Percentiles rank a stretch among this genome's conserved stretches.
Conservation (phyloP, 2,888 invertebrate genomes). For the Tipula lateralis region DNA sequence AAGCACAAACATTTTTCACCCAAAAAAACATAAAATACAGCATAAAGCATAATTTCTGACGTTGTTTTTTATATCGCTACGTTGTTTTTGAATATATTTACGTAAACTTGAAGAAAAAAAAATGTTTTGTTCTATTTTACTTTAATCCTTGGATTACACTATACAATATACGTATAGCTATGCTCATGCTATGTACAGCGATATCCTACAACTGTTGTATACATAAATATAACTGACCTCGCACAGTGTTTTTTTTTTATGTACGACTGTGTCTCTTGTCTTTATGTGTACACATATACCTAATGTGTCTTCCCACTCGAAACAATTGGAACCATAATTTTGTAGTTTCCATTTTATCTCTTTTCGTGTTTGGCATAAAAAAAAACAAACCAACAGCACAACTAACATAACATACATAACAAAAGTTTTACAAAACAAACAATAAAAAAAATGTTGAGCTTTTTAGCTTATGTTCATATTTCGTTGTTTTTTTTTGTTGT, state of each 20-base stretch:
- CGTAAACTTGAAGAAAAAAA: neutral
- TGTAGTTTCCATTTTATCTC: neutral
- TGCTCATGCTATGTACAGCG: neutral
- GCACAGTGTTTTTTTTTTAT: neutral
- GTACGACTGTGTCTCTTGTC: neutral
- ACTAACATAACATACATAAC: neutral
- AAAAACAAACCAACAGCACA: neutral
- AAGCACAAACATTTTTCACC: neutral
- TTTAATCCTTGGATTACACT: neutral
- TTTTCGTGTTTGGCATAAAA: neutral
- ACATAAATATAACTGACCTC: neutral
- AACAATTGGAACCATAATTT: neutral
- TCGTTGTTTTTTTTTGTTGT: neutral
- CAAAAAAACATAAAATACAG: neutral
- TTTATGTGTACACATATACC: too few species aligned
- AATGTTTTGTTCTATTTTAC: neutral
- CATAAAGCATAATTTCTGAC: neutral
- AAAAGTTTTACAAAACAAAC: neutral
- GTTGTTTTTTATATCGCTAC: neutral
- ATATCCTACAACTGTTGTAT: neutral
- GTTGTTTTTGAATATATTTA: neutral
- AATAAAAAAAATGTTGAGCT: neutral
- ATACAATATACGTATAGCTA: neutral
- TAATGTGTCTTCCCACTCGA: neutral
- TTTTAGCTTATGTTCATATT: conserved; percentile 2